These are phyloP conservation scores for Mastacembelus armatus DNA, from an alignment of 2,797 vertebrate species.

Conservation along the genomic window DNA sequence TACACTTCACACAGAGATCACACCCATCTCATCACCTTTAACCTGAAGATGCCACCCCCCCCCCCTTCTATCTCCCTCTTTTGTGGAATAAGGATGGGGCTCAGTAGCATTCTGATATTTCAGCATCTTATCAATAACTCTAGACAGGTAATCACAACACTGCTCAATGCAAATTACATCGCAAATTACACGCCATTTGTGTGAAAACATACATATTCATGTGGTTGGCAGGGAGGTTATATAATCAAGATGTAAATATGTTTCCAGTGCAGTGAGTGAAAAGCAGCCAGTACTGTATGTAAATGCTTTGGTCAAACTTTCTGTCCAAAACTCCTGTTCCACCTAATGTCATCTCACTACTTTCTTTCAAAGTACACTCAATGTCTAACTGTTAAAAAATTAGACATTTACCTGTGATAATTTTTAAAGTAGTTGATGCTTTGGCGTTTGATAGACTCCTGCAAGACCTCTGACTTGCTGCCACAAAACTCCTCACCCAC, in stretches of 20 bases:
- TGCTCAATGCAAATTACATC: constrained; percentile 51
- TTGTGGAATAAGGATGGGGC: neutral
- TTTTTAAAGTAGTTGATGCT: constrained; percentile 99
- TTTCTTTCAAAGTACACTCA: too few relatives aligned
- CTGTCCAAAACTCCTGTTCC: too few relatives aligned
- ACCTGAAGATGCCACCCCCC: neutral
- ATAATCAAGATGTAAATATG: constrained; percentile 58
- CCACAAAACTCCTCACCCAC: constrained; percentile 98
- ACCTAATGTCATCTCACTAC: neutral
- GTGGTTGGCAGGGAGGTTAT: constrained; percentile 30
- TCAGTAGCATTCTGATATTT: constrained; percentile 21
- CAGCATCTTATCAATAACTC: constrained; percentile 22
- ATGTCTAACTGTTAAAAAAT: too few relatives aligned
- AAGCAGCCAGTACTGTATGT: constrained; percentile 5
- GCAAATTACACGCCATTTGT: too few relatives aligned
- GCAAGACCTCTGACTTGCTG: constrained; percentile 96
- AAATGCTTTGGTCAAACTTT: too few relatives aligned
- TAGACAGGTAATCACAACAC: constrained; percentile 39
- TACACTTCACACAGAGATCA: constrained; percentile 7
- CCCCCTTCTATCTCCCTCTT: neutral
- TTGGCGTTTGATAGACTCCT: constrained; percentile 97
- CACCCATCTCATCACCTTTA: constrained; percentile 5
- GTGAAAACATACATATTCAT: constrained; percentile 56
- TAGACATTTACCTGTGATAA: constrained; percentile 98
- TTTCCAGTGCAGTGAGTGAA: constrained; percentile 44